phyloP scores from a whole-genome alignment of 2,888 invertebrate species.

The Calameuta pallipes region DNA sequence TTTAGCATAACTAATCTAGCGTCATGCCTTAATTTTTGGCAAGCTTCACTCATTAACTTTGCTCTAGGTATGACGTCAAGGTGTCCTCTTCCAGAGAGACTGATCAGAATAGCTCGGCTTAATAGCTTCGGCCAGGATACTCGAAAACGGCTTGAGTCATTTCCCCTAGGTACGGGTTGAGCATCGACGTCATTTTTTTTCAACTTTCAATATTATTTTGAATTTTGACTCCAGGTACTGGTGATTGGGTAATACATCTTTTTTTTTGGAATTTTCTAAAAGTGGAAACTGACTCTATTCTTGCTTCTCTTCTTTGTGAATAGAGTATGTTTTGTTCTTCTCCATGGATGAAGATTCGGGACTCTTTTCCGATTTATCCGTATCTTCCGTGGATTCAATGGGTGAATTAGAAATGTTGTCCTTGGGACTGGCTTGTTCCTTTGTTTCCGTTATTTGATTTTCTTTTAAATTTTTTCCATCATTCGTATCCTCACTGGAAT shows the following conservation, averaged over 20 bases:
- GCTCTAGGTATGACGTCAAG: slow-evolving; percentile 27
- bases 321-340: background rate
- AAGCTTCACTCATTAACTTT: slow-evolving; percentile 36
- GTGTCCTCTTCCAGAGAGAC: slow-evolving; percentile 17
- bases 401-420: slow-evolving; percentile 17
- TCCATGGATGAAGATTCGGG: background rate
- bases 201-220: background rate
- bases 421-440: slow-evolving; percentile 37
- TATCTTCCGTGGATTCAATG: background rate
- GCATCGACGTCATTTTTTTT: too few species aligned
- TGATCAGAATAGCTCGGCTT: background rate
- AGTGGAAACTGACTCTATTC: background rate
- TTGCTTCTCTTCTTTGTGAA: background rate
- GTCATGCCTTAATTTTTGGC: slow-evolving; percentile 36
- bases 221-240: background rate
- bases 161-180: background rate
- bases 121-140: background rate
- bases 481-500: slow-evolving; percentile 5
- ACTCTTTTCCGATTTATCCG: background rate
- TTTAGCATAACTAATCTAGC: slow-evolving; percentile 32
- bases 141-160: background rate
- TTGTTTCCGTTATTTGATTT: slow-evolving; percentile 25
- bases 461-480: slow-evolving; percentile 12
- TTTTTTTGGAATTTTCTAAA: background rate
- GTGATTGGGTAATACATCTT: background rate